Evolutionary conservation across 2,113 vertebrate genomes (phyloP), one percentile per base, ranked within the genome.

Genomic region (Mus spicilegus): DNA sequence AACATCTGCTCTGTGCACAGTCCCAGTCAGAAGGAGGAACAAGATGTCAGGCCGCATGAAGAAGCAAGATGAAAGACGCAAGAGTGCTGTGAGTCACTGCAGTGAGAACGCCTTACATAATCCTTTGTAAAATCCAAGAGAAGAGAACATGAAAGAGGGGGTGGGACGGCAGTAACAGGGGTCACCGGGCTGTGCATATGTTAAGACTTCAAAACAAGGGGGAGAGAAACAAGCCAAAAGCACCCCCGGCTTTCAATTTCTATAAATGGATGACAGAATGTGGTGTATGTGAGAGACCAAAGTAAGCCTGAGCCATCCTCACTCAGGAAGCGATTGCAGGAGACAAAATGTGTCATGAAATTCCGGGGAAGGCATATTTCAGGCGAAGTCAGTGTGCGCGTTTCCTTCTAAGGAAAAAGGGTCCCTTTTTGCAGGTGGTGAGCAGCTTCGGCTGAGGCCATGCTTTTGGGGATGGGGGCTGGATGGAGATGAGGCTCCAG

Each of bases 1-100:
- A 94, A 94, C 96, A 97, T 96, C 96, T 97, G 96, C 95, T 97
- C n/a, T 72, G 13, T 33, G 54, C 78, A 70, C 54, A 93, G 86
- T 69, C 33, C 63, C 80, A 84, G 87, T 96, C 94, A 94, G 81
- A 72, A 61, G 78, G 91, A 97, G 67, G 94, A 95, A 17, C 65
- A 58, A 87, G 75, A 70, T 67, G 80, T 93, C 94, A 96, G 90
- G 39, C 51, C 63, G 81, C 26, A 54, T 58, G 88, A 82, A 86
- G 67, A 73, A 20, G 17, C 33, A n/a, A 30, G 61, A 93, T 76
- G 39, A 73, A 93, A 88, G 77, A 87, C 36, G 88, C 90, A 86
- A 77, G 76, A 90, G 80, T 4, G 81, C 82, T 75, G 88, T 69
- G 54, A 94, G 92, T 54, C 61, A 65, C 95, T 51, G 42, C 3